Evolutionary conservation across 2,797 vertebrate genomes (phyloP).

Genomic region (Chrosomus eos): DNA sequence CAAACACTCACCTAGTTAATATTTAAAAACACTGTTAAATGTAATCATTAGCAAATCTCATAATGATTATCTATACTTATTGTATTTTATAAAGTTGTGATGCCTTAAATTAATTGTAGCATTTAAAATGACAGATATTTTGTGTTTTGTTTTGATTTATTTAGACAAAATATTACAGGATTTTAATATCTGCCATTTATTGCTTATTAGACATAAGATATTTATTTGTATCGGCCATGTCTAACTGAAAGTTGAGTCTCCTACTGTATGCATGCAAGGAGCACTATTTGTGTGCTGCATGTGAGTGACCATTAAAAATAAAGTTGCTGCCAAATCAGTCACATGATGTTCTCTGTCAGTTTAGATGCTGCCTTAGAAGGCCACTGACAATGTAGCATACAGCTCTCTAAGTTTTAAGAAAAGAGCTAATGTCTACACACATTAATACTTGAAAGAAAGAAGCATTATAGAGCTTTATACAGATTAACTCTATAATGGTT

Average conservation of each 20-base stretch:
- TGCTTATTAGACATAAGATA: not conserved
- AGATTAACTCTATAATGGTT: not conserved
- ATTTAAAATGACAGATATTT: not conserved
- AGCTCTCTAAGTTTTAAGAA: not conserved
- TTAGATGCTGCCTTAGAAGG: constrained; percentile 12
- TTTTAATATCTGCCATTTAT: not conserved
- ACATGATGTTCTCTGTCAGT: not conserved
- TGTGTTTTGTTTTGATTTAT: not conserved
- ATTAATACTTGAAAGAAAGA: constrained; percentile 2
- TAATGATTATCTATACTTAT: too few relatives aligned
- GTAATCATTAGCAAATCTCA: not conserved
- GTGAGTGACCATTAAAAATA: not conserved
- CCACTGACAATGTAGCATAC: not conserved
- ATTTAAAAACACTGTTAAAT: not conserved
- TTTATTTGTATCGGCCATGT: not conserved
- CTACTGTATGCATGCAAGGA: not conserved
- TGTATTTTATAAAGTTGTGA: not conserved
- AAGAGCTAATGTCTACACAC: not conserved
- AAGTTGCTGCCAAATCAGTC: not conserved
- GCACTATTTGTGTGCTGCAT: not conserved
- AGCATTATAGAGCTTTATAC: not conserved
- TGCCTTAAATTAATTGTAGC: not conserved
- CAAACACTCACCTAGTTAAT: too few relatives aligned
- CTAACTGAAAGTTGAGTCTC: not conserved
- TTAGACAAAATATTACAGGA: not conserved